phyloP scores from a whole-genome alignment of 2,888 invertebrate genomes.

The Mongoloraphidia duomilia region DNA sequence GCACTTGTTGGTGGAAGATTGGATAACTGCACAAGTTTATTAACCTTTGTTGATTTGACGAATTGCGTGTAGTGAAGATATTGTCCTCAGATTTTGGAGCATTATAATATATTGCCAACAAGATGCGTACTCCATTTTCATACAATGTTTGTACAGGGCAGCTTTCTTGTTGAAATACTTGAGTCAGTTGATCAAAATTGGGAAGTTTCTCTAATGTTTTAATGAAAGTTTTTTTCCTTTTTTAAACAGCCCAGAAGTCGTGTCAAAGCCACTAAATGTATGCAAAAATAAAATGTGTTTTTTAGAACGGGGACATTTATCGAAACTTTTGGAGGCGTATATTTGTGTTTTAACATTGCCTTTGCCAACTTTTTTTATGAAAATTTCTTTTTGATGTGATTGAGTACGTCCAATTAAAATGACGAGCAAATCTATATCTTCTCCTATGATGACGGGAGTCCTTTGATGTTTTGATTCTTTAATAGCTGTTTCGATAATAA shows the following conservation, averaged over 20 bases:
- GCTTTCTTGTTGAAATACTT: not conserved
- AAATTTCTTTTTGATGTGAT: slow-evolving; percentile 18
- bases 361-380: slow-evolving; percentile 22
- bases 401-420: slow-evolving; percentile 24
- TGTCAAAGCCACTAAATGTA: slow-evolving; percentile 20
- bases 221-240: slow-evolving; percentile 20
- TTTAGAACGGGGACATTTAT: slow-evolving; percentile 16
- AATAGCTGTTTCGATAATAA: slow-evolving; percentile 25
- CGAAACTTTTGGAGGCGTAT: slow-evolving; percentile 9
- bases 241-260: slow-evolving; percentile 18
- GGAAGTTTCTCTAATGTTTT: slow-evolving; percentile 18
- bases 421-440: slow-evolving; percentile 25
- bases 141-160: slow-evolving; percentile 15
- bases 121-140: slow-evolving; percentile 17
- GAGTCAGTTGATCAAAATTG: slow-evolving; percentile 17
- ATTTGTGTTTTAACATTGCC: slow-evolving; percentile 3
- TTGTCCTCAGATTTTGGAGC: slow-evolving; percentile 20
- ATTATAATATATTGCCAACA: slow-evolving; percentile 23
- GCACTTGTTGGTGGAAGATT: slow-evolving; percentile 22
- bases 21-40: slow-evolving; percentile 23
- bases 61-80: slow-evolving; percentile 16
- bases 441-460: slow-evolving; percentile 21
- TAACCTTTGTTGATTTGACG: slow-evolving; percentile 21
- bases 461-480: slow-evolving; percentile 16
- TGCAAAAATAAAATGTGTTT: slow-evolving; percentile 16